Evolutionary conservation across 92 coral and sea anemone species (phyloP).

Genomic region (Blastomussa wellsi): DNA sequence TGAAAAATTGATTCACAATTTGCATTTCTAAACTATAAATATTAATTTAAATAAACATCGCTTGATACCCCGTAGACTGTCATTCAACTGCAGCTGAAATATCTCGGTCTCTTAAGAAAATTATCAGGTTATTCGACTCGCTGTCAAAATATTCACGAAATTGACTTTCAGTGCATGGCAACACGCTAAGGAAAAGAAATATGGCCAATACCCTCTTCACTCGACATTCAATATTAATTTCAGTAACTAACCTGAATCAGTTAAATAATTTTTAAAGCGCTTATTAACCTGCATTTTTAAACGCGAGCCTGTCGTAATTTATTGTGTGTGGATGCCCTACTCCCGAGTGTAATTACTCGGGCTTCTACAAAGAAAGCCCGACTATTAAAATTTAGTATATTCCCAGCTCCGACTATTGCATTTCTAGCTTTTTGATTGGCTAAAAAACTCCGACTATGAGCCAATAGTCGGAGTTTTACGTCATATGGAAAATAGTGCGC

Average conservation of each 20-base stretch:
- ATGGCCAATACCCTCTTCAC: no score
- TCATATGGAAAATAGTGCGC: no score
- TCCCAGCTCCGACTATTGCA: no score
- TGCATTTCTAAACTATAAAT: constrained; percentile 21
- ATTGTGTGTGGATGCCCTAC: not conserved
- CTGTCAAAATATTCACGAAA: not conserved
- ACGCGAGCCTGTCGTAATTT: not conserved
- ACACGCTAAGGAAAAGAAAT: not conserved
- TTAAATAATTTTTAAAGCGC: not conserved
- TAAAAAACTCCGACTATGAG: no score
- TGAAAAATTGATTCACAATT: constrained; percentile 11
- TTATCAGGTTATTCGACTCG: not conserved
- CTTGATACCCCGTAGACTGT: constrained; percentile 8
- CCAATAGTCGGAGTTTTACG: no score
- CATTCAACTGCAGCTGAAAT: not conserved
- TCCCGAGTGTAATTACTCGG: not conserved
- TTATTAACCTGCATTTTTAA: not conserved
- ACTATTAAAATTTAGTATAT: no score
- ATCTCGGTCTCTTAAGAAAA: not conserved
- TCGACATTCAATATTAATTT: not conserved
- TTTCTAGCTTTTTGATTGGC: no score
- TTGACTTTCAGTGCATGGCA: constrained; percentile 6
- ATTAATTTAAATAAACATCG: constrained; percentile 27
- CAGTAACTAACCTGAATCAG: not conserved
- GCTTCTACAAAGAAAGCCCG: no score